These are phyloP conservation scores for Nannoperca obscura DNA, from an alignment of 2,797 vertebrate species.

Conservation along the genomic window DNA sequence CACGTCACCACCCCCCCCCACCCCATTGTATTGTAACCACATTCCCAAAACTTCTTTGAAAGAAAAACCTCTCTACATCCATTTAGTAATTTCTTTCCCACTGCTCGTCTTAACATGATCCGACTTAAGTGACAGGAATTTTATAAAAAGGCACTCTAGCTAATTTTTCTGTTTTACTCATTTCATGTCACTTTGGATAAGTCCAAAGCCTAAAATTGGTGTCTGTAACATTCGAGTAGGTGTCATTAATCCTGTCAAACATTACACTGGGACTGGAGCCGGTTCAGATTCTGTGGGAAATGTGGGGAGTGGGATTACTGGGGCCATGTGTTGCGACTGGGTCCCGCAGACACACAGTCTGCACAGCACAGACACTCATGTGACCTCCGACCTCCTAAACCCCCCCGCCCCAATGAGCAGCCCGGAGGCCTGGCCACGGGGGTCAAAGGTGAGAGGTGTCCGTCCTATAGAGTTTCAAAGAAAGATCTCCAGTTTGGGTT, in stretches of 20 bases:
- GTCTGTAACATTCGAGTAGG: constrained; percentile 56
- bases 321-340: constrained; percentile 73
- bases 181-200: constrained; percentile 24
- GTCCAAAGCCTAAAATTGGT: constrained; percentile 41
- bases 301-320: constrained; percentile 75
- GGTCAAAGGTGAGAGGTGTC: constrained; percentile 81
- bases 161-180: constrained; percentile 18
- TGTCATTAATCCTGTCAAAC: constrained; percentile 69
- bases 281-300: constrained; percentile 78
- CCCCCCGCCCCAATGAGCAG: constrained; percentile 56
- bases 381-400: constrained; percentile 75
- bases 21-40: constrained; percentile 44
- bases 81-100: constrained; percentile 34
- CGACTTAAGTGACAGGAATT: constrained; percentile 28
- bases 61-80: constrained; percentile 14
- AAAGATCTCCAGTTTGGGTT: constrained; percentile 77
- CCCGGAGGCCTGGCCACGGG: constrained; percentile 71
- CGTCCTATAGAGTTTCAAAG: constrained; percentile 80
- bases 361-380: constrained; percentile 74
- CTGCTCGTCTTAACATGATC: constrained; percentile 30
- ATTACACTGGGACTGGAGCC: constrained; percentile 54
- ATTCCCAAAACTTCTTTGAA: constrained; percentile 48
- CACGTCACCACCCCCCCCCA: constrained; percentile 29
- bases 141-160: constrained; percentile 5
- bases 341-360: constrained; percentile 84